Base-by-base conservation (phyloP, 2,888 invertebrate species). In the Drosophila eohydei region DNA sequence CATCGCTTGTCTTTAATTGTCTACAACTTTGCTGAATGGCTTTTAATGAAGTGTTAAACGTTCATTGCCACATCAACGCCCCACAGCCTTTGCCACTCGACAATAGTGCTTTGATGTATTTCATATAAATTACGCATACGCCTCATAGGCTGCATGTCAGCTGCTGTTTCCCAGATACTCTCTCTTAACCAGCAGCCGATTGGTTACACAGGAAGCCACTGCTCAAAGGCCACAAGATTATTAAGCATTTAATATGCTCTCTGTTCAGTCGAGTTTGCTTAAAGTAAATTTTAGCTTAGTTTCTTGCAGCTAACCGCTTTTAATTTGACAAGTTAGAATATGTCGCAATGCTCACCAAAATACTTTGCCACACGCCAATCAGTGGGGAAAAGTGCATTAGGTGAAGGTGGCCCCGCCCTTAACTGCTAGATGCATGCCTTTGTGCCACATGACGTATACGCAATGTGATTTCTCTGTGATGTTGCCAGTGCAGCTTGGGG, bases 1-100 rank as follows among this genome's bases (percentile, higher is more conserved):
- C 73, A 46, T 76, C 64, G 78, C 81, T 86, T 83, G 82, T 72
- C 81, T 78, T 81, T 89, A 89, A 89, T 90, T 89, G 90, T 86
- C 81, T 87, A 76, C 88, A 83, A 85, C 74, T 85, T 83, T 81
- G 71, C 77, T 77, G 61, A 79, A 80, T 86, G 79, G 80, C 77
- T 83, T 74, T 86, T 83, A 83, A 86, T 83, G 83, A 83, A 86
- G 86, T 83, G 87, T 78, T 84, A 75, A 87, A 70, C 65, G 71
- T 67, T 64, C 65, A 52, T 46, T 50, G 51, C 32, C 46, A 36
- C 57, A 28, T 40, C 32, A 14, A 32, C n/a, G 11, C 16, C 57
- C 4, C 7, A 7, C 50, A 34, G 4, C 32, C 32, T 1, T 7
- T 30, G 6, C 16, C 28, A 28, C 16, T 41, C 32, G 9, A 28